Conservation (phyloP, 2,888 invertebrate species). For the Tinea pellionella region DNA sequence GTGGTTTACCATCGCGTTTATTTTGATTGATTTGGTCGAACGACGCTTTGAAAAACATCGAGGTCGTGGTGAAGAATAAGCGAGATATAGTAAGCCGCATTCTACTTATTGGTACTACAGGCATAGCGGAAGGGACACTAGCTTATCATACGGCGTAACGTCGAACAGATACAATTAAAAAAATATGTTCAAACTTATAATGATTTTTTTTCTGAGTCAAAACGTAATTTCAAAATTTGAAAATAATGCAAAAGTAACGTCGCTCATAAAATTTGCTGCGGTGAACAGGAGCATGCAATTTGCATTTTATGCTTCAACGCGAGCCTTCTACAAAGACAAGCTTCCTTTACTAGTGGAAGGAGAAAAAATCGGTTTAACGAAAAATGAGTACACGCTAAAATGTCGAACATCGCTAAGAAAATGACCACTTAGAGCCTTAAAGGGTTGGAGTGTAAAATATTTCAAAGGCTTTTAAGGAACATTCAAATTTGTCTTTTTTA, state of each 20-base stretch:
- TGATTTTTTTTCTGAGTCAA: not conserved
- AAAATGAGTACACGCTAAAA: not conserved
- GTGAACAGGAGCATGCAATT: conserved; percentile 34
- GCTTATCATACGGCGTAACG: no score
- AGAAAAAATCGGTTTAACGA: conserved; percentile 7
- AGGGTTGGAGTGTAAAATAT: not conserved
- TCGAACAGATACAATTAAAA: no score
- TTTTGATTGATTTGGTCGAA: no score
- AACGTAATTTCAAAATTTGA: conserved; percentile 30
- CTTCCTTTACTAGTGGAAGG: not conserved
- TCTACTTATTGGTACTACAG: no score
- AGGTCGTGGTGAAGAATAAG: no score
- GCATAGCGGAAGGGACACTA: no score
- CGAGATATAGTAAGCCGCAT: no score
- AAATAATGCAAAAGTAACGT: conserved; percentile 31
- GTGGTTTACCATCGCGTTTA: no score
- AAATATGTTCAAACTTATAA: conserved; percentile 1
- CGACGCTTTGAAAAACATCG: no score
- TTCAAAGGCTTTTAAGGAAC: not conserved
- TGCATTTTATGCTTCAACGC: conserved; percentile 42
- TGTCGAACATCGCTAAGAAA: conserved; percentile 4
- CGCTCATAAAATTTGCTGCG: conserved; percentile 33
- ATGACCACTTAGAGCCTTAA: not conserved
- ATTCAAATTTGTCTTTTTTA: no score
- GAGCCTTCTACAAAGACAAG: conserved; percentile 30